A percentile compares a stretch with the other conserved stretches of the same genome.
These are phyloP conservation scores for Netelia inedita DNA, from an alignment of 2,888 invertebrate species.

Conservation along the genomic window DNA sequence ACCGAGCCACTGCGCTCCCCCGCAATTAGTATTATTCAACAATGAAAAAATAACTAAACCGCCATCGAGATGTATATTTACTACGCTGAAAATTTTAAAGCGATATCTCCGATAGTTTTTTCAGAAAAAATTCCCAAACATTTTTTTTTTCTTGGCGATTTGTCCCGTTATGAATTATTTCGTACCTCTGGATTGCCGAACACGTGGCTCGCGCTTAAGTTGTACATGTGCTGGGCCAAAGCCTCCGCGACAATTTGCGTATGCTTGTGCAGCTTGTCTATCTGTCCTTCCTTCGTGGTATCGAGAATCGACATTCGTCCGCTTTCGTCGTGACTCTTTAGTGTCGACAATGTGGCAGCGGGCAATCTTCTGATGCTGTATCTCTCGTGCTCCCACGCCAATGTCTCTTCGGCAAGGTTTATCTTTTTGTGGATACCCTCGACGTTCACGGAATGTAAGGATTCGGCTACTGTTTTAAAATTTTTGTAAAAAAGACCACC, in stretches of 20 bases:
- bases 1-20: too few species aligned
- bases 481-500: conserved; percentile 89
- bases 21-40: too few species aligned
- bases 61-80: too few species aligned
- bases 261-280: conserved; percentile 88
- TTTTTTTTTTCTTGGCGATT: background rate
- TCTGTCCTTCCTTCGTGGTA: conserved; percentile 86
- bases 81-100: too few species aligned
- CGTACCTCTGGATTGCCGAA: conserved; percentile 92
- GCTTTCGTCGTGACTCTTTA: conserved; percentile 90
- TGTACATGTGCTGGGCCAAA: conserved; percentile 93
- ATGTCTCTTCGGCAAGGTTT: conserved; percentile 95
- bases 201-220: conserved; percentile 88
- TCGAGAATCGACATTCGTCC: conserved; percentile 89
- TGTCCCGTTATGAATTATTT: conserved; percentile 66
- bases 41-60: too few species aligned
- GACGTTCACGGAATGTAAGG: conserved; percentile 85
- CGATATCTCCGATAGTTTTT: background rate
- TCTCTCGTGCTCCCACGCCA: conserved; percentile 99
- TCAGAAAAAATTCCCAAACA: conserved; percentile 22
- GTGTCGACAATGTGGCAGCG: conserved; percentile 95
- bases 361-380: conserved; percentile 96
- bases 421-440: conserved; percentile 97
- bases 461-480: conserved; percentile 86
- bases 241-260: conserved; percentile 93